These are phyloP conservation scores for Beris morrisii DNA, from an alignment of 2,888 invertebrate genomes.

Conservation along the genomic window DNA sequence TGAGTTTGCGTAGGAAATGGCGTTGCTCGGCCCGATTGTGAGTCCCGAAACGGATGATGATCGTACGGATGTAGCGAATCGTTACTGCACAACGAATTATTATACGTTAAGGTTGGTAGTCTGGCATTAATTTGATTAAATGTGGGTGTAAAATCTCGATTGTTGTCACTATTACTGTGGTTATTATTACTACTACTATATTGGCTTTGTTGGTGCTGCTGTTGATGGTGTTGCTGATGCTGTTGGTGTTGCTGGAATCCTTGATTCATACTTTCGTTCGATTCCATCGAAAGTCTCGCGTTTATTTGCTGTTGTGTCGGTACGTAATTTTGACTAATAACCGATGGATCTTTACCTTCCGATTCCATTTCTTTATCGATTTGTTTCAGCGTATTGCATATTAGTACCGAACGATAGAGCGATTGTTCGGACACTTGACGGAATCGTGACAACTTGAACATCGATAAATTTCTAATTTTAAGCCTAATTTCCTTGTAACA, in stretches of 20 bases:
- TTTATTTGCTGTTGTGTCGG: slow-evolving; percentile 48
- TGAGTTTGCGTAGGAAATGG: slow-evolving; percentile 62
- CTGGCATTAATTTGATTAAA: slow-evolving; percentile 26
- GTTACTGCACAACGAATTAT: slow-evolving; percentile 38
- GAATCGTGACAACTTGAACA: slow-evolving; percentile 86
- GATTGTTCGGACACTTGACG: slow-evolving; percentile 89
- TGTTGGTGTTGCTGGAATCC: slow-evolving; percentile 42
- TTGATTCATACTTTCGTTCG: slow-evolving; percentile 45
- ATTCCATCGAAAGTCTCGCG: slow-evolving; percentile 43
- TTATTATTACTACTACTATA: slow-evolving; percentile 39
- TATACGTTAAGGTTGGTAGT: slow-evolving; percentile 29
- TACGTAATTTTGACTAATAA: slow-evolving; percentile 39
- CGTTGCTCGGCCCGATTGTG: slow-evolving; percentile 66
- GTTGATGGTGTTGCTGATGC: slow-evolving; percentile 37
- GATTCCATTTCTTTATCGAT: slow-evolving; percentile 88
- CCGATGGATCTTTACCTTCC: slow-evolving; percentile 51
- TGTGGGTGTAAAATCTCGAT: slow-evolving; percentile 45
- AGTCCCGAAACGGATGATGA: slow-evolving; percentile 55
- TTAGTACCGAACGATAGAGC: slow-evolving; percentile 85
- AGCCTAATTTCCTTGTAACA: slow-evolving; percentile 84
- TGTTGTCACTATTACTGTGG: slow-evolving; percentile 32
- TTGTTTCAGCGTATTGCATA: slow-evolving; percentile 87
- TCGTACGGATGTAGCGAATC: slow-evolving; percentile 52
- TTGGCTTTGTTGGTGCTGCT: slow-evolving; percentile 42
- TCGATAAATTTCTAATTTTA: slow-evolving; percentile 87